Conservation (phyloP, 2,888 invertebrate species). For the Nomada lathburiana region DNA sequence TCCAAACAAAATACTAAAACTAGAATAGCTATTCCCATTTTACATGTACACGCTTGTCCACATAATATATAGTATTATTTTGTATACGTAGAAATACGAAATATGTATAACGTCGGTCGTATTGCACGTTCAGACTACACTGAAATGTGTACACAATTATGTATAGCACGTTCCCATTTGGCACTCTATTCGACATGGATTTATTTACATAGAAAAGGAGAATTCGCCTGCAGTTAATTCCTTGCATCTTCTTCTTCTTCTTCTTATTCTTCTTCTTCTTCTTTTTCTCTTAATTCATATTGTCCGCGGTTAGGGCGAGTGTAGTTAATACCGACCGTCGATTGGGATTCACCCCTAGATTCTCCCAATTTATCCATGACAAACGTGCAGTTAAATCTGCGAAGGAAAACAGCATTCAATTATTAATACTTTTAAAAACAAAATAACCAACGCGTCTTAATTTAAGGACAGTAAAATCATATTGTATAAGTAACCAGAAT, state of each 20-base stretch:
- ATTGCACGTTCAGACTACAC: conserved; percentile 78
- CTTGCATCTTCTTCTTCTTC: not conserved
- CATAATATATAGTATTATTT: conserved; percentile 28
- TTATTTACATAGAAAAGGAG: conserved; percentile 76
- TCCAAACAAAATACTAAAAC: conserved; percentile 77
- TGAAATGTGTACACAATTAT: conserved; percentile 56
- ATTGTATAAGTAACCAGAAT: too few relatives aligned
- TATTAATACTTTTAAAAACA: not conserved
- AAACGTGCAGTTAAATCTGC: conserved; percentile 97
- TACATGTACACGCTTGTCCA: conserved; percentile 54
- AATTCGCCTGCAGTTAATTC: conserved; percentile 8
- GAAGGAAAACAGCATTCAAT: conserved; percentile 63
- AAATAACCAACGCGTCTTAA: not conserved
- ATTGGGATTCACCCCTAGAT: conserved; percentile 96
- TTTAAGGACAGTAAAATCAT: too few relatives aligned
- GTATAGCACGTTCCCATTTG: conserved; percentile 49
- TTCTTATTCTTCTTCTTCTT: conserved; percentile 12
- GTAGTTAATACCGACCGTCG: conserved; percentile 93
- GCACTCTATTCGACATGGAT: conserved; percentile 51
- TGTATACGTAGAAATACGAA: conserved; percentile 68
- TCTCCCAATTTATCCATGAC: conserved; percentile 99
- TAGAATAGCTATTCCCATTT: conserved; percentile 70
- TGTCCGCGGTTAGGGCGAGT: conserved; percentile 91
- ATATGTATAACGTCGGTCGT: conserved; percentile 71
- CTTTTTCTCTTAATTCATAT: conserved; percentile 77